phyloP scores from a whole-genome alignment of 2,888 invertebrate genomes.

The Pandemis heparana region DNA sequence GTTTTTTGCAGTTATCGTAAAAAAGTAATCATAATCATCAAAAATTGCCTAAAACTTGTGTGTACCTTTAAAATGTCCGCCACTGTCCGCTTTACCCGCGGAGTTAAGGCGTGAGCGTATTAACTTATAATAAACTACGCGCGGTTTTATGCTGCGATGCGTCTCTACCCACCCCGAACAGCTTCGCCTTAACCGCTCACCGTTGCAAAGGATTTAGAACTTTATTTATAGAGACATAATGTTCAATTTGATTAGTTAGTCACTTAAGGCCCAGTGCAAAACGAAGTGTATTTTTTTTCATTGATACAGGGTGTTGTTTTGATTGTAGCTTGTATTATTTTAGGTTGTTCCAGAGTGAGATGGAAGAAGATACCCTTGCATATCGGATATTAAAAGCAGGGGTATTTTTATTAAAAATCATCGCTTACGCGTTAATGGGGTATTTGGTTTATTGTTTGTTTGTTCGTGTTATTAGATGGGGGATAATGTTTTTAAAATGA shows the following conservation, averaged over 20 bases:
- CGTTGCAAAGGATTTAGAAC: conserved; percentile 37
- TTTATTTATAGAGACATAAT: neutral
- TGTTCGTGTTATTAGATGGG: conserved; percentile 43
- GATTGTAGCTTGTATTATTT: neutral
- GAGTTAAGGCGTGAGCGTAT: conserved; percentile 71
- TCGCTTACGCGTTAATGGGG: conserved; percentile 68
- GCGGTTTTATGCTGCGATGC: conserved; percentile 70
- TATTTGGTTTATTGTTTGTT: conserved; percentile 64
- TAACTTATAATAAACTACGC: conserved; percentile 83
- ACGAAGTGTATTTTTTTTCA: conserved; percentile 18
- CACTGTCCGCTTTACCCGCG: conserved; percentile 59
- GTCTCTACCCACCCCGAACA: conserved; percentile 50
- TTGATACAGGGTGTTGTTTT: conserved; percentile 21
- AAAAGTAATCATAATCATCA: too few relatives aligned
- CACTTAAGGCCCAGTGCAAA: neutral
- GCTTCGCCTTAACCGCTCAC: conserved; percentile 50
- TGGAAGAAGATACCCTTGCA: conserved; percentile 60
- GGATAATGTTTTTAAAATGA: conserved; percentile 33
- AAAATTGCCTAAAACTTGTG: neutral
- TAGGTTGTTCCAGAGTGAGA: conserved; percentile 42
- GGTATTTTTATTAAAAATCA: conserved; percentile 80
- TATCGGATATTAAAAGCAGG: conserved; percentile 72
- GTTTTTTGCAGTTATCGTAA: too few relatives aligned
- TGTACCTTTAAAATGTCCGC: conserved; percentile 48
- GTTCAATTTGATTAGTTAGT: conserved; percentile 38